Conservation (phyloP, 2,113 vertebrate genomes). For the Oreocharis arfaki region DNA sequence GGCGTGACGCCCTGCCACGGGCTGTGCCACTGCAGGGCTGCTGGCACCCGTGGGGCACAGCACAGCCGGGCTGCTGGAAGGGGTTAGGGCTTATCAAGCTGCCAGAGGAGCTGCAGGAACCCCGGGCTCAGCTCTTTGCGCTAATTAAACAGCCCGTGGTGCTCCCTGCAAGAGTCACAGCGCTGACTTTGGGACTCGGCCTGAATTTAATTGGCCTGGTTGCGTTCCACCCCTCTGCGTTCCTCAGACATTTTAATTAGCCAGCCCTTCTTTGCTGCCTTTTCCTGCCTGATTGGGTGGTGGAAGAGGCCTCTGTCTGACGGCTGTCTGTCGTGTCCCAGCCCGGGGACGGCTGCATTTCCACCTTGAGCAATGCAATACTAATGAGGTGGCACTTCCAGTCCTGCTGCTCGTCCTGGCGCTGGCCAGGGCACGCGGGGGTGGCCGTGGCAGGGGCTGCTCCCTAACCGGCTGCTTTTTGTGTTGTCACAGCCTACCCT, state of each 20-base stretch:
- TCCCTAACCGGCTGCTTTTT: not conserved
- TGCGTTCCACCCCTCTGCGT: constrained; percentile 30
- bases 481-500: constrained; percentile 72
- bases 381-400: constrained; percentile 39
- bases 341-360: not conserved
- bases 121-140: not conserved
- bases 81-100: not conserved
- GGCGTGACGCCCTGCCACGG: not conserved
- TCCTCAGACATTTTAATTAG: constrained; percentile 37
- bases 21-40: not conserved
- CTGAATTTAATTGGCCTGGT: constrained; percentile 13
- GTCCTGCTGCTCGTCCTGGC: not conserved
- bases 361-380: not conserved
- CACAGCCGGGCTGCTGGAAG: not conserved
- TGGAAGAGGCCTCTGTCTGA: not conserved
- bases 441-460: not conserved
- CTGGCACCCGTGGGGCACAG: not conserved
- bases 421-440: not conserved
- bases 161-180: not conserved
- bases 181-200: not conserved
- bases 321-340: not conserved
- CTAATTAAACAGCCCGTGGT: not conserved
- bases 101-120: not conserved
- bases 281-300: constrained; percentile 1
- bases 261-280: not conserved